Evolutionary conservation across 2,113 vertebrate genomes (phyloP).

Genomic region (Octodon degus): DNA sequence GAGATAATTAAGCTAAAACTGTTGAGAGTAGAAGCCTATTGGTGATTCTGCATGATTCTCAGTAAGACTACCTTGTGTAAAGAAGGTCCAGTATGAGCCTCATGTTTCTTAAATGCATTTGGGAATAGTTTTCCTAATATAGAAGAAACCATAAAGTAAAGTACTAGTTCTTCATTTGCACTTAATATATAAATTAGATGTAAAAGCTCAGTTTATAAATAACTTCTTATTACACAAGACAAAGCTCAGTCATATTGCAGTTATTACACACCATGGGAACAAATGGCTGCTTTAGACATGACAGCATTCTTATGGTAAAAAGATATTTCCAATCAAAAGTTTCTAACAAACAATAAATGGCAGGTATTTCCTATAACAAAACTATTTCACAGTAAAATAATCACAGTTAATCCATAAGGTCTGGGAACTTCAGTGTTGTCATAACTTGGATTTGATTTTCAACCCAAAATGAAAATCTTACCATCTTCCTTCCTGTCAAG

Average conservation of each 20-base stretch:
- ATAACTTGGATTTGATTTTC: conserved; percentile 41
- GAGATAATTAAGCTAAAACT: not conserved
- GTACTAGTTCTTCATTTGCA: not conserved
- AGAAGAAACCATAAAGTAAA: conserved; percentile 29
- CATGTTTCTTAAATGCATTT: conserved; percentile 38
- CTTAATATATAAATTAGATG: not conserved
- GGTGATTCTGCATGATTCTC: conserved; percentile 19
- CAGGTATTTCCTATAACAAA: not conserved
- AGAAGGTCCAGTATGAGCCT: conserved; percentile 13
- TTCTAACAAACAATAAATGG: conserved; percentile 59
- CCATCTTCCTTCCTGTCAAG: conserved; percentile 60
- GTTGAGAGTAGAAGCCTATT: not conserved
- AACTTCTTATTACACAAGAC: not conserved
- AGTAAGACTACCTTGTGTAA: conserved; percentile 20
- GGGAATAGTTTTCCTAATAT: conserved; percentile 5
- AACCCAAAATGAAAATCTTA: conserved; percentile 56
- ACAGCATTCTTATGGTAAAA: not conserved
- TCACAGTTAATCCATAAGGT: conserved; percentile 37
- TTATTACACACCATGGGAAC: not conserved
- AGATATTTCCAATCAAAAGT: conserved; percentile 5
- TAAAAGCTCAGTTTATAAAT: conserved; percentile 31
- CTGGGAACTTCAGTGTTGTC: not conserved
- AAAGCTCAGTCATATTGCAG: not conserved
- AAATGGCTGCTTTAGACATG: not conserved
- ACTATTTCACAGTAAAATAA: not conserved